Base-by-base conservation (phyloP, 2,888 invertebrate genomes). In the Pyrrhosoma nymphula region DNA sequence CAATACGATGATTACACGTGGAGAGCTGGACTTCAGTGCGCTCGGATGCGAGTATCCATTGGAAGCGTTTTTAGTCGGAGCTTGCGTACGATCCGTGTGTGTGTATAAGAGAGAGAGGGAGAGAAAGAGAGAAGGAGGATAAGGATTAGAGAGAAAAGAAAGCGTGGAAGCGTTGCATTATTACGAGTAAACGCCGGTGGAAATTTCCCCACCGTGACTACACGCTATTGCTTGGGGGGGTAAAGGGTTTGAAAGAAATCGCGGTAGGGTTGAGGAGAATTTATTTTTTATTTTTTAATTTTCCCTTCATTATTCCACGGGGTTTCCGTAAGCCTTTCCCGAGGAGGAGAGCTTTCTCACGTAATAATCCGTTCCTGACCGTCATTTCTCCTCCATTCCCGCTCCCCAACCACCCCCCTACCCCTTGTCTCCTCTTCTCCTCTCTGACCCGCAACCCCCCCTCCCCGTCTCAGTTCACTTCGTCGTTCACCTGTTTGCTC, bases 301-400 rank as follows among this genome's bases (percentile, higher is more conserved):
- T 39, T 56, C 30, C 56, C 56, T 56, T 56, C 26, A 56, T 90
- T 56, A 35, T 60, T 90, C 56, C 56, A 63, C 35, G 35, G 47
- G 39, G 91, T 91, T 91, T 23, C 69, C 26, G n/a, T 69, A 63
- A 60, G 18, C 63, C 60, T 20, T 35, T 30, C 39, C 47, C 60
- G 69, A n/a, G n/a, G 69, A 26, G 69, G 69, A 69, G 69, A 69
- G 69, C 69, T 69, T 69, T 69, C 69, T 69, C 69, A n/a, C 69
- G 69, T n/a, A 69, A n/a, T 69, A 69, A 69, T 60, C 60, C 60
- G 16, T 60, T 60, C 60, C 60, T 60, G 60, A 0, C 20, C 20
- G 20, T 20, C 60, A 60, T 60, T 60, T 60, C 12, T 60, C 60
- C 60, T 60, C 60, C 18, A 18, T 14, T 60, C 60, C 60, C 60